A percentile compares a stretch with the other conserved stretches of the same genome.
Conservation (phyloP, 2,797 vertebrate species). For the Ptychobarbus kaznakovi region DNA sequence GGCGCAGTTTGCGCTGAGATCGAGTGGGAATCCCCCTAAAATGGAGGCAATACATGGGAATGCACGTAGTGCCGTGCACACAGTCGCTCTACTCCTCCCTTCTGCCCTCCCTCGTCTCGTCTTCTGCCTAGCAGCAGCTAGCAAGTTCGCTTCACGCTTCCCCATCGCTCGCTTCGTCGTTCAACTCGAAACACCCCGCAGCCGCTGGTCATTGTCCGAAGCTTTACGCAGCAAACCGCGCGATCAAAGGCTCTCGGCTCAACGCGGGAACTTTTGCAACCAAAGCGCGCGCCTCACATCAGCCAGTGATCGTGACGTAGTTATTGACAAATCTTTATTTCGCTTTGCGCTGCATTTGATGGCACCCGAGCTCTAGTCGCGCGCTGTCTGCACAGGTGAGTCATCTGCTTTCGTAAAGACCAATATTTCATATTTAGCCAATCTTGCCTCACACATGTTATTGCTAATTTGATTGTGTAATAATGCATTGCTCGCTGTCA, state of each 20-base stretch:
- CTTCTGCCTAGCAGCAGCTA: conserved; percentile 54
- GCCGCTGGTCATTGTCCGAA: conserved; percentile 11
- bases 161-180: conserved; percentile 54
- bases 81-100: conserved; percentile 70
- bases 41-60: conserved; percentile 63
- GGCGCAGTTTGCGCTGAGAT: conserved; percentile 22
- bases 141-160: conserved; percentile 59
- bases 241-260: neutral
- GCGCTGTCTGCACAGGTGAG: conserved; percentile 59
- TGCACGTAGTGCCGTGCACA: conserved; percentile 58
- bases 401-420: conserved; percentile 9
- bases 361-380: conserved; percentile 26
- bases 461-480: neutral
- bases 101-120: conserved; percentile 69
- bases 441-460: neutral
- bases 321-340: conserved; percentile 38
- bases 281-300: conserved; percentile 37
- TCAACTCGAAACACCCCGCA: conserved; percentile 35
- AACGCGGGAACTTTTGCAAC: conserved; percentile 29
- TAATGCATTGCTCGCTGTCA: conserved; percentile 34
- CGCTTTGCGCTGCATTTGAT: conserved; percentile 42
- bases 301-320: conserved; percentile 50
- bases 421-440: neutral
- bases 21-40: conserved; percentile 66
- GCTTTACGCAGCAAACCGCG: neutral